These are phyloP conservation scores for Amphimallon solstitiale DNA, from an alignment of 2,888 invertebrate genomes.

Conservation along the genomic window DNA sequence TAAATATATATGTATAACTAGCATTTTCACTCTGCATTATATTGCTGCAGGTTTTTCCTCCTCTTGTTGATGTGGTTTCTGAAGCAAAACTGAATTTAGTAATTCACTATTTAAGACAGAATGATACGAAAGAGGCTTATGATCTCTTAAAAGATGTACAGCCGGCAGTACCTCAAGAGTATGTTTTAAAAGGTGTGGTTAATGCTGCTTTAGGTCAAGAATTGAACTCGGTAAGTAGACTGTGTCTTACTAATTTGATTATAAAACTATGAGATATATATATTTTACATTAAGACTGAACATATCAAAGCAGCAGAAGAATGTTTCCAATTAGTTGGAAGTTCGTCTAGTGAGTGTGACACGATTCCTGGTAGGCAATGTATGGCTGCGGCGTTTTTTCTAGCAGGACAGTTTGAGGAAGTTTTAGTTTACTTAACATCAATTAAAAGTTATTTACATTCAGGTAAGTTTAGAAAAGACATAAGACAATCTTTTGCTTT, in stretches of 20 bases:
- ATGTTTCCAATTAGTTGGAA: slow-evolving; percentile 95
- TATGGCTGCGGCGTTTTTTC: slow-evolving; percentile 97
- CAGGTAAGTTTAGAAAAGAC: slow-evolving; percentile 49
- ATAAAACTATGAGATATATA: background rate
- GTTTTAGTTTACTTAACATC: slow-evolving; percentile 96
- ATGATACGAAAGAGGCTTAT: slow-evolving; percentile 89
- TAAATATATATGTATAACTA: slow-evolving; percentile 5
- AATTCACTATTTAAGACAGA: slow-evolving; percentile 90
- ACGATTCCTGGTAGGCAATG: slow-evolving; percentile 97
- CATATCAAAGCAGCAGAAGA: slow-evolving; percentile 95
- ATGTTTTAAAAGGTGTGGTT: slow-evolving; percentile 95
- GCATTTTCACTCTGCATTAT: no score
- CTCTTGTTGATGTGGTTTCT: slow-evolving; percentile 92
- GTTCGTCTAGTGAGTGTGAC: slow-evolving; percentile 96
- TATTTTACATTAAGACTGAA: slow-evolving; percentile 75
- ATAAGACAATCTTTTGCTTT: background rate
- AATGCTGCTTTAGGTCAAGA: slow-evolving; percentile 94
- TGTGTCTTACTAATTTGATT: background rate
- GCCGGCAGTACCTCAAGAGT: slow-evolving; percentile 94
- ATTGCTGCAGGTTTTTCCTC: slow-evolving; percentile 74
- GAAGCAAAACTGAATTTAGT: slow-evolving; percentile 97
- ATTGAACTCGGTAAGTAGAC: slow-evolving; percentile 83
- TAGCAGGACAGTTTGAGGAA: slow-evolving; percentile 95
- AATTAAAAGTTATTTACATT: slow-evolving; percentile 91
- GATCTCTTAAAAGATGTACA: slow-evolving; percentile 90